Percentiles rank a stretch among this genome's conserved stretches.
These are phyloP conservation scores for Drosophila rhopaloa DNA, from an alignment of 1,140 invertebrate genomes.

Conservation along the genomic window DNA sequence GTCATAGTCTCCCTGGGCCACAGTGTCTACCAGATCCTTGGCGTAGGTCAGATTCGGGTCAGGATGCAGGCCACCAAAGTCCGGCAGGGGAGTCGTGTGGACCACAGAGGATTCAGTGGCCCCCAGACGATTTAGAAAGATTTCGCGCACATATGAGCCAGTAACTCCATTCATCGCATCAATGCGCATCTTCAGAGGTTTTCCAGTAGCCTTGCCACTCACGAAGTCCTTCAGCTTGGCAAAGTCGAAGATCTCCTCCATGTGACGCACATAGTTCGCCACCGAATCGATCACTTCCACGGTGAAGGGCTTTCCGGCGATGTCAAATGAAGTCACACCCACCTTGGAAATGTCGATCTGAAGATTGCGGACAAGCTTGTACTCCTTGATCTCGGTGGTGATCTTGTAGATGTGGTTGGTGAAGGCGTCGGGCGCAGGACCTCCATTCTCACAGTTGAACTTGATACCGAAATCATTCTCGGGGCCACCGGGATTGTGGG, in stretches of 20 bases:
- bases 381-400: constrained; percentile 91
- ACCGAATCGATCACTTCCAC: constrained; percentile 97
- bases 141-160: constrained; percentile 96
- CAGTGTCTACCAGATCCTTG: constrained; percentile 85
- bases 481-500: constrained; percentile 99
- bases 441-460: constrained; percentile 98
- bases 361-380: constrained; percentile 92
- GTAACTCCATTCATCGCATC: constrained; percentile 99
- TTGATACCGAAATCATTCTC: constrained; percentile 99
- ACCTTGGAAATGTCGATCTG: constrained; percentile 91
- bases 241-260: constrained; percentile 99
- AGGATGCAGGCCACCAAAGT: constrained; percentile 98
- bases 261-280: constrained; percentile 94
- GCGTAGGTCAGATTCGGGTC: constrained; percentile 97
- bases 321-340: constrained; percentile 87
- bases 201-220: constrained; percentile 87
- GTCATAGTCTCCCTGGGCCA: constrained; percentile 93
- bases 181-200: constrained; percentile 93
- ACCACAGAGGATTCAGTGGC: constrained; percentile 90
- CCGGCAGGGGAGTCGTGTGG: constrained; percentile 91
- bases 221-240: constrained; percentile 90
- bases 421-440: constrained; percentile 95
- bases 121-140: constrained; percentile 95
- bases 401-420: constrained; percentile 96
- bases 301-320: constrained; percentile 90